Base-by-base conservation (phyloP, 2,888 invertebrate species). In the Nasonovia ribisnigri region DNA sequence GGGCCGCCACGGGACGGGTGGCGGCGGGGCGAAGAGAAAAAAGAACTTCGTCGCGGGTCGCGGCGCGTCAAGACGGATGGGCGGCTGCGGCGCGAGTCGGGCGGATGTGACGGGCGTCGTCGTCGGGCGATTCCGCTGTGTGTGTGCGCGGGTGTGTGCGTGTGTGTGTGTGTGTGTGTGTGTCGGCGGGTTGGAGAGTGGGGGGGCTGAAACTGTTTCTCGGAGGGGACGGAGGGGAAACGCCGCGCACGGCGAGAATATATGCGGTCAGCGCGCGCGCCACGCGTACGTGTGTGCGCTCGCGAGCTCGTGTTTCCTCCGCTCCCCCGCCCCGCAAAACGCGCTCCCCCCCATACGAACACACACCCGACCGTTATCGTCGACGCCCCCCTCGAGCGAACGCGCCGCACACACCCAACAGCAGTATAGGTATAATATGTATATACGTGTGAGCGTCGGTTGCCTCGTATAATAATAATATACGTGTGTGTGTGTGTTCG, bases 201-300 rank as follows among this genome's bases (percentile, higher is more conserved):
- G 48, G 8, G 46, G 60, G 48, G 86, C 48, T 13, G 48, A 0
- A 51, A 51, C 57, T 6, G 57, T 57, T 57, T 26, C 57, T 24
- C 26, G 57, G 57, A 57, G 67, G n/a, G 13, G n/a, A n/a, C 11
- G n/a, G 67, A 4, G 26, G 10, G 84, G 43, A 29, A 43, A 84
- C 84, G 8, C 43, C 43, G 84, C 20, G 42, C 36, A 24, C 54
- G n/a, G n/a, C n/a, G 51, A 26, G 91, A 84, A 57, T 92, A 87
- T 60, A 88, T 48, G 92, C 87, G 92, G 92, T 87, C 92, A 92
- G 48, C 87, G 87, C 77, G 92, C 87, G 92, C 60, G 60, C 67
- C 67, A 43, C 84, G 26, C 24, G n/a, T 60, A 84, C 29, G 87
- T 87, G 90, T 86, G 84, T 84, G 36, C 54, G 42, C 16, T 57